These are phyloP conservation scores for Epistrophella euchroma DNA, from an alignment of 2,888 invertebrate species.

Conservation along the genomic window DNA sequence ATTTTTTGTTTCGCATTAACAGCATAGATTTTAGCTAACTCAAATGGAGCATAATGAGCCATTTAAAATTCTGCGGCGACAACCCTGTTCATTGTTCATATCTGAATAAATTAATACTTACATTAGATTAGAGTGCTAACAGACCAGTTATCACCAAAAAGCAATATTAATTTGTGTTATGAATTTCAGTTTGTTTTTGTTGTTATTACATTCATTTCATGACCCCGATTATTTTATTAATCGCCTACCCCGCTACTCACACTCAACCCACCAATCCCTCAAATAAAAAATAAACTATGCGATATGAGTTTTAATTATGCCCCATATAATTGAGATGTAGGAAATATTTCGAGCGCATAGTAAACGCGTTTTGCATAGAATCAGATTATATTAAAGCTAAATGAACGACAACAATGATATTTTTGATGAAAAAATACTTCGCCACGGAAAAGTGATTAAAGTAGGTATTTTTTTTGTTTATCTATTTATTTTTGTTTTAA, in stretches of 20 bases:
- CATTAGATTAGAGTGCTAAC: slow-evolving; percentile 64
- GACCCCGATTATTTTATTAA: slow-evolving; percentile 53
- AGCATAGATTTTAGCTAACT: too few species aligned
- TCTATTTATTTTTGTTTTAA: neutral
- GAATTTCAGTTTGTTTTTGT: slow-evolving; percentile 32
- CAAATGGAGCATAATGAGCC: neutral
- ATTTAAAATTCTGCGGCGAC: neutral
- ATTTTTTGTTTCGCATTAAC: too few species aligned
- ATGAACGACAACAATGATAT: slow-evolving; percentile 8
- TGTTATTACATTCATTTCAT: slow-evolving; percentile 39
- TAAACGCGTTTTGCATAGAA: slow-evolving; percentile 5
- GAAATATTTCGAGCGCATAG: neutral
- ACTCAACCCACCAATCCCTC: neutral
- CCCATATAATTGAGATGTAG: slow-evolving; percentile 8
- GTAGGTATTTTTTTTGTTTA: neutral
- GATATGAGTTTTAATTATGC: neutral
- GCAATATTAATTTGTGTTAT: slow-evolving; percentile 68
- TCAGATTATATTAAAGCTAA: slow-evolving; percentile 22
- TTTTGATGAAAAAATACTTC: slow-evolving; percentile 5
- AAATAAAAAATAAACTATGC: slow-evolving; percentile 21
- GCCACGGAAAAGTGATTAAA: slow-evolving; percentile 15
- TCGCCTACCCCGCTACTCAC: neutral
- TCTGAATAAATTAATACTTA: neutral
- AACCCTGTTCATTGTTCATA: slow-evolving; percentile 10
- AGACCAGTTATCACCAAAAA: slow-evolving; percentile 66